Base-by-base conservation (phyloP, 2,888 invertebrate species). In the Athalia cordata region DNA sequence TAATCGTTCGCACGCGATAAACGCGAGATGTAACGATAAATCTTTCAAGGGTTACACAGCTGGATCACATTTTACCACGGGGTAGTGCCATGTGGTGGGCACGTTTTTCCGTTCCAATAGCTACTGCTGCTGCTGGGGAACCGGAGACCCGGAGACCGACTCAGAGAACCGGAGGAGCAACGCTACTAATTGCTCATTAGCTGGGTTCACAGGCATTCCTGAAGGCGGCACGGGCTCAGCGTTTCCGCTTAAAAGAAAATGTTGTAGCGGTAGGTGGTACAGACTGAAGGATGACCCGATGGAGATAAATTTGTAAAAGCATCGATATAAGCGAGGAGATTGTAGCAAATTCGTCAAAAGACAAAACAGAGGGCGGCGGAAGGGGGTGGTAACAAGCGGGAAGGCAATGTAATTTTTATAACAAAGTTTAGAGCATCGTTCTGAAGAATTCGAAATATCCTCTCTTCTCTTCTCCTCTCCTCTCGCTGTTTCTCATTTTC, bases 111-210 rank as follows among this genome's bases (percentile, higher is more conserved):
- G 78, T 67, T 59, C 57, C 72, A 72, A 59, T 72, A 70, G 68
- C 68, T 59, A 55, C 55, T 7, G 11, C 11, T 3, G 13, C 77
- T 78, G 76, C 70, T 77, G 79, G 79, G 80, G 76, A 15, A 59
- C 50, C 70, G 77, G 65, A 49, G 67, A 79, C 50, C 70, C 78
- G 50, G 57, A 77, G 70, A 50, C 50, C 29, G 57, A 52, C 29
- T 52, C 65, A 61, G 50, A 77, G 62, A 62, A 66, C 78, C 79
- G 70, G 81, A 79, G 80, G 49, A 77, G 78, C 79, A 80, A 81
- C 78, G 82, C 81, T 83, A 83, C 85, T 86, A 86, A 87, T 86
- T 86, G 86, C 85, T 86, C 86, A 85, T 87, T 86, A 87, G 85
- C 81, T 81, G 77, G 81, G 81, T 81, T 86, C 84, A 66, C 55